Base-by-base conservation (phyloP, 92 coral and sea anemone genomes). In the Bergia sp. region DNA sequence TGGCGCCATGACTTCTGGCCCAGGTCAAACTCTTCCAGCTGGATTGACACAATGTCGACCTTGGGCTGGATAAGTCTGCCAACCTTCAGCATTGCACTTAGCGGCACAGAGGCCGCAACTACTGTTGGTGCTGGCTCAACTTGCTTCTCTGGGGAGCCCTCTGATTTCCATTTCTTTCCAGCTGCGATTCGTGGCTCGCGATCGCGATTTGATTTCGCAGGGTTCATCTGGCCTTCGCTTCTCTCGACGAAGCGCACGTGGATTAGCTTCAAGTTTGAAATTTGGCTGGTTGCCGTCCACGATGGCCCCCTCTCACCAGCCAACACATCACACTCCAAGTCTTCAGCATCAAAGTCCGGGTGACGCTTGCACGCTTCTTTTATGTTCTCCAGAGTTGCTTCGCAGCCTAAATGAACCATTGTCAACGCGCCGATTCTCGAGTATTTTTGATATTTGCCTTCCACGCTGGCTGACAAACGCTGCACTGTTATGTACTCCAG, bases 71-170 rank as follows among this genome's bases (percentile, higher is more conserved):
- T 93, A 61, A 93, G 89, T 80, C 76, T 93, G 2, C 91, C 95
- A 11, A 85, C 8, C 9, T 93, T 78, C 12, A 85, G 74, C 91
- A 90, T 82, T 44, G 89, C 86, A 76, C 92, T 88, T 39, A 91
- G 88, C 13, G 91, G 84, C 36, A 93, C 91, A 39, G 93, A 93
- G 47, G 93, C 92, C 11, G 93, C 86, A 41, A 93, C 78, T 89
- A 65, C 87, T 1, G 88, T 53, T 44, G 83, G 42, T 6, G 49
- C 80, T 37, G 81, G 76, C n/a, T n/a, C 40, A 15, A 58, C 82
- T 66, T 29, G 88, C n/a, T 75, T 79, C 49, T 85, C 47, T 61
- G 73, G 86, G 86, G 44, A 18, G 5, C 40, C 44, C 65, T 21
- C 50, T 38, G 86, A 82, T 23, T 82, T 82, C 45, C 86, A 81